phyloP scores from a whole-genome alignment of 1,140 invertebrate genomes.

The Lithobius niger region DNA sequence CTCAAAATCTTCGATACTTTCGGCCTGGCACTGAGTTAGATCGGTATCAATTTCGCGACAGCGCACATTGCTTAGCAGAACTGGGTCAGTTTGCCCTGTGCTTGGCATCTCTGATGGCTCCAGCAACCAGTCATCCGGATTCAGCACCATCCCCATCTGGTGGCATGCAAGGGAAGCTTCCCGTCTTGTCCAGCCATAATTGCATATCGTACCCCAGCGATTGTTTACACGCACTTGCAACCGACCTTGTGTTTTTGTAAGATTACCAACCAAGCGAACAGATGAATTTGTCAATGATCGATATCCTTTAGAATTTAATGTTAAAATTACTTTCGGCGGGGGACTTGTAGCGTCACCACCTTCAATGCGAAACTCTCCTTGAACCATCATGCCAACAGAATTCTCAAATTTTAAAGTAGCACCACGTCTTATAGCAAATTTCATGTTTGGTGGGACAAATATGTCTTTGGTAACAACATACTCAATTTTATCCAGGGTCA shows the following conservation, averaged over 20 bases:
- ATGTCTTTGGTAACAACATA: constrained; percentile 77
- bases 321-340: too few species aligned
- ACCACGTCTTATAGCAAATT: constrained; percentile 68
- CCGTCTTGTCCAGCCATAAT: constrained; percentile 85
- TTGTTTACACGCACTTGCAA: constrained; percentile 55
- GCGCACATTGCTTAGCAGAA: constrained; percentile 70
- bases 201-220: constrained; percentile 94
- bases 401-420: constrained; percentile 69
- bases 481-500: constrained; percentile 55
- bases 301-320: too few species aligned
- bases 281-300: too few species aligned
- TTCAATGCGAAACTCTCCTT: constrained; percentile 49
- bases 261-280: neutral
- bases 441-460: constrained; percentile 73
- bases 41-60: constrained; percentile 88
- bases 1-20: constrained; percentile 58
- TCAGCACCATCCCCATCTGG: constrained; percentile 81
- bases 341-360: neutral
- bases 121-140: constrained; percentile 81
- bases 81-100: constrained; percentile 58
- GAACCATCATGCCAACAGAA: constrained; percentile 91
- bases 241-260: constrained; percentile 27
- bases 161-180: constrained; percentile 88
- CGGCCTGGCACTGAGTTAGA: constrained; percentile 70
- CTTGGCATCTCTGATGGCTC: constrained; percentile 62